These are phyloP conservation scores for Murina feae DNA, from an alignment of 2,113 vertebrate species.

Conservation along the genomic window DNA sequence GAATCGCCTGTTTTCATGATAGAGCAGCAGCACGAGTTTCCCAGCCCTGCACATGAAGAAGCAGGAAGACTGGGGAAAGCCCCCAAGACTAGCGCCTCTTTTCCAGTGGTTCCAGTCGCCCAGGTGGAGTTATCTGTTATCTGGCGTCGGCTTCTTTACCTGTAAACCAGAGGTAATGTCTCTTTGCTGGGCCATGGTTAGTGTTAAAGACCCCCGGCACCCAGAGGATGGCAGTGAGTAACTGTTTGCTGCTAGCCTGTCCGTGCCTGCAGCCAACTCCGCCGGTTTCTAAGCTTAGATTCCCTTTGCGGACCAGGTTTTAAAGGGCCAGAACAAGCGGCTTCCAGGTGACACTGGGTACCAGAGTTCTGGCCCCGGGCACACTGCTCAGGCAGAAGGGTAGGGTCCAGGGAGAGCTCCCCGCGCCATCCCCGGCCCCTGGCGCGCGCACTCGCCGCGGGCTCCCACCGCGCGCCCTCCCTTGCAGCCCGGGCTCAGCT, in stretches of 20 bases:
- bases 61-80: background rate
- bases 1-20: background rate
- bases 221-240: background rate
- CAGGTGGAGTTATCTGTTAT: background rate
- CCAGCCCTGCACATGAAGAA: background rate
- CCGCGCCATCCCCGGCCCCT: background rate
- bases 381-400: background rate
- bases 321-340: background rate
- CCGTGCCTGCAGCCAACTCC: background rate
- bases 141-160: background rate
- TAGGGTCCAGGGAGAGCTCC: background rate
- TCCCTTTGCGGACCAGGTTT: background rate
- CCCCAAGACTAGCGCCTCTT: background rate
- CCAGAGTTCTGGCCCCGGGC: background rate
- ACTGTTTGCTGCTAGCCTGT: background rate
- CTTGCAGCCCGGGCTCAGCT: background rate
- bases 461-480: background rate
- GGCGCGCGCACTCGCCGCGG: background rate
- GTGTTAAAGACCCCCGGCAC: background rate
- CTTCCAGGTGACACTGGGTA: background rate
- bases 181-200: background rate
- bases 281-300: background rate
- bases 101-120: background rate
- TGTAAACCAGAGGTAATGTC: background rate
- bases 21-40: background rate